phyloP scores from a whole-genome alignment of 2,888 invertebrate genomes.

The Cynaeus angustus region DNA sequence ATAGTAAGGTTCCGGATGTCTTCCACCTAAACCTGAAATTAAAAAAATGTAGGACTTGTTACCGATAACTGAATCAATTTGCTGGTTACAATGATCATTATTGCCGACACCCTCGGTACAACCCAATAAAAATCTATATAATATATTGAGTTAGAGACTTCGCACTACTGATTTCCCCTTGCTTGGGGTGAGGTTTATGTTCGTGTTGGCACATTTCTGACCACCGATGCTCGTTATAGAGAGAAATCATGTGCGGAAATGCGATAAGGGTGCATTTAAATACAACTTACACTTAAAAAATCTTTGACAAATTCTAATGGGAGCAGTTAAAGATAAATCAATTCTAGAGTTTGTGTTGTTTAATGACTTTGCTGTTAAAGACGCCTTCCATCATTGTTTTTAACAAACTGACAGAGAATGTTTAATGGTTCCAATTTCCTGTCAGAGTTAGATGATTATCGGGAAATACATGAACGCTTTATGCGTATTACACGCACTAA shows the following conservation, averaged over 20 bases:
- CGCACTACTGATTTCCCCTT: conserved; percentile 46
- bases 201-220: conserved; percentile 63
- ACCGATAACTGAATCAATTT: conserved; percentile 69
- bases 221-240: conserved; percentile 37
- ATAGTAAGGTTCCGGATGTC: conserved; percentile 79
- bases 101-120: conserved; percentile 68
- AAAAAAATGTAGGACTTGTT: conserved; percentile 37
- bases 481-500: no score
- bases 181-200: conserved; percentile 61
- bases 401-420: no score
- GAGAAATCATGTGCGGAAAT: background rate
- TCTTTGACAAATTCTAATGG: background rate
- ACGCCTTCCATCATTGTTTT: no score
- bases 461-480: no score
- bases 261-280: conserved; percentile 11
- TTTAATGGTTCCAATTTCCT: no score
- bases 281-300: background rate
- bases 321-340: no score
- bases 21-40: conserved; percentile 63
- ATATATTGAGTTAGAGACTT: conserved; percentile 69
- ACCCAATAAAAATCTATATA: conserved; percentile 72
- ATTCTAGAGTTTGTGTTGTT: no score
- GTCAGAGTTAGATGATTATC: no score
- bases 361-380: no score
- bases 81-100: conserved; percentile 68